These are phyloP conservation scores for Acanthochromis polyacanthus DNA, from an alignment of 2,113 vertebrate species.

Conservation along the genomic window DNA sequence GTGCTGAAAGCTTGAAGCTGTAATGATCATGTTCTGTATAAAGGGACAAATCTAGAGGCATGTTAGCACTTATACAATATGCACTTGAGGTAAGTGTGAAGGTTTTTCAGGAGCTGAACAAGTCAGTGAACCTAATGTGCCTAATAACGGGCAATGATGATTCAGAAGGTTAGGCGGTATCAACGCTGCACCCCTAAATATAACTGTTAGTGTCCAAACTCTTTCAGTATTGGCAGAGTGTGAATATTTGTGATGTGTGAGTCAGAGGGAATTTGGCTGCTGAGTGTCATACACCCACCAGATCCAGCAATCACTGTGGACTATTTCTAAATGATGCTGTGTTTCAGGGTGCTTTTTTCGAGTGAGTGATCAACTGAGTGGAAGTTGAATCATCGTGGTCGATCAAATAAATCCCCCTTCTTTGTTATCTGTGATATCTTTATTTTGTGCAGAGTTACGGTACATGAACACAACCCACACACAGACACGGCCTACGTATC, in stretches of 20 bases:
- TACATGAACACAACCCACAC: constrained; percentile 35
- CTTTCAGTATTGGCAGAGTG: constrained; percentile 36
- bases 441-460: constrained; percentile 32
- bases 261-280: constrained; percentile 67
- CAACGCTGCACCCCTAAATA: constrained; percentile 40
- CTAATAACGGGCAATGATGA: constrained; percentile 29
- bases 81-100: background rate
- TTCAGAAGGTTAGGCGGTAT: constrained; percentile 29
- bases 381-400: constrained; percentile 31
- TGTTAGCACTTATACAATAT: background rate
- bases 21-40: background rate
- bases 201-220: constrained; percentile 51
- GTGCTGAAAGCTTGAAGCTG: background rate
- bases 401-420: constrained; percentile 10
- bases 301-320: constrained; percentile 42
- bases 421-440: constrained; percentile 16
- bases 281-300: constrained; percentile 61
- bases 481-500: constrained; percentile 41
- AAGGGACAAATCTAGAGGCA: background rate
- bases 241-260: constrained; percentile 63
- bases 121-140: constrained; percentile 17
- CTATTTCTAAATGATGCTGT: constrained; percentile 49
- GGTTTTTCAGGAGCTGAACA: constrained; percentile 21
- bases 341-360: constrained; percentile 23
- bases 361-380: constrained; percentile 34